Percentiles rank a stretch among this genome's conserved stretches.
These are phyloP conservation scores for Petromus typicus DNA, from an alignment of 2,113 vertebrate genomes.

Conservation along the genomic window DNA sequence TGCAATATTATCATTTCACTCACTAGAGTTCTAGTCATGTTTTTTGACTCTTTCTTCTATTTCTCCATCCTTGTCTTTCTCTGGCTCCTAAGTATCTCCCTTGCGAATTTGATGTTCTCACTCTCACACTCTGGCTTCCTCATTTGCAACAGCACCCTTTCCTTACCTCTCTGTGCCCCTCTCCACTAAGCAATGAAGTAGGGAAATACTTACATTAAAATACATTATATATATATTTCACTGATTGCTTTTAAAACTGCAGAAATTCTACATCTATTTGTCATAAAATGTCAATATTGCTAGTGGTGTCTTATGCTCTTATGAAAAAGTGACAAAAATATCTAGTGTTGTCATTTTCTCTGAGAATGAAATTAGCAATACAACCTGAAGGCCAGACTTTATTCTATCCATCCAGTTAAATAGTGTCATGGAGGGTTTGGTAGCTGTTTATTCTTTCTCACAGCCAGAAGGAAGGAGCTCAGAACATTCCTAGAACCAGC, in stretches of 20 bases:
- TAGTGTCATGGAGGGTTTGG: accelerated
- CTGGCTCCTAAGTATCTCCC: too few species aligned
- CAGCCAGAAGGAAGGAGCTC: background rate
- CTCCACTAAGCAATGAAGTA: background rate
- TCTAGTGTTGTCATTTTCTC: background rate
- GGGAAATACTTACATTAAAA: background rate
- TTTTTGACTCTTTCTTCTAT: background rate
- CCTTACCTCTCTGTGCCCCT: background rate
- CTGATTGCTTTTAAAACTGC: background rate
- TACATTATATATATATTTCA: background rate
- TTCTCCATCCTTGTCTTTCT: background rate
- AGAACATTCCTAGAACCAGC: too few species aligned
- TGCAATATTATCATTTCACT: background rate
- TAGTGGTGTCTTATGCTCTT: background rate
- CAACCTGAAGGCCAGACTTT: background rate
- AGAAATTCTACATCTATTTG: background rate
- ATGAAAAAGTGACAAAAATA: background rate
- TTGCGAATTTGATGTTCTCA: background rate
- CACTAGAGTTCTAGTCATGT: background rate
- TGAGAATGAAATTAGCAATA: background rate
- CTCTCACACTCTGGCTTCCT: accelerated
- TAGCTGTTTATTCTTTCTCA: background rate
- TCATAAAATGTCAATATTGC: background rate
- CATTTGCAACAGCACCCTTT: background rate
- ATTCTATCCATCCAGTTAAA: background rate